Evolutionary conservation across 1,140 invertebrate genomes (phyloP).

Genomic region (Zaprionus lachaisei): DNA sequence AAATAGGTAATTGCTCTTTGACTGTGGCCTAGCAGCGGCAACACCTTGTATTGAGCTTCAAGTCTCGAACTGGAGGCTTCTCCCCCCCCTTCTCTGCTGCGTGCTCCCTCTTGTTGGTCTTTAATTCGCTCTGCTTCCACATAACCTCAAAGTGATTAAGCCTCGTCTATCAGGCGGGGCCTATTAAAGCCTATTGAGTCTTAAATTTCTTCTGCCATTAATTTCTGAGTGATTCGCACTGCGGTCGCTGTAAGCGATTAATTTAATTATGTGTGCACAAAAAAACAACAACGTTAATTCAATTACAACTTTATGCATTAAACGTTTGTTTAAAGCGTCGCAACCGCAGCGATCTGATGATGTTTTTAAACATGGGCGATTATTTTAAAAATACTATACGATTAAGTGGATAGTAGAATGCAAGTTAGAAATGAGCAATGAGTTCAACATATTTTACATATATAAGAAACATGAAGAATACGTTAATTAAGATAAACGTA

Average conservation of each 20-base stretch:
- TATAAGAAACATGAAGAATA: too few species aligned
- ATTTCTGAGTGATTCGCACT: conserved; percentile 15
- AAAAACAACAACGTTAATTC: conserved; percentile 22
- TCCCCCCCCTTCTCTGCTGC: neutral
- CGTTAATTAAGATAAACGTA: too few species aligned
- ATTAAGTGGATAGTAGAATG: too few species aligned
- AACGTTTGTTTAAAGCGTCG: conserved; percentile 10
- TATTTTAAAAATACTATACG: neutral
- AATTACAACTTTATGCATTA: conserved; percentile 16
- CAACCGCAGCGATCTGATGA: neutral
- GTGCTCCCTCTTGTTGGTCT: neutral
- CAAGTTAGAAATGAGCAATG: neutral
- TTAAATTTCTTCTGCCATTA: neutral
- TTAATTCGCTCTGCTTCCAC: conserved; percentile 20
- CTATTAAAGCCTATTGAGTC: neutral
- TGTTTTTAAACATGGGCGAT: neutral
- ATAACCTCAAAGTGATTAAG: conserved; percentile 5
- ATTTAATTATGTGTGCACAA: conserved; percentile 22
- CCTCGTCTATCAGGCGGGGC: neutral
- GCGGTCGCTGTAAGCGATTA: conserved; percentile 18
- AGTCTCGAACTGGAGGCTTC: neutral
- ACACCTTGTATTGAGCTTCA: neutral
- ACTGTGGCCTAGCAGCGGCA: conserved; percentile 20
- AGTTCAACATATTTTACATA: too few species aligned
- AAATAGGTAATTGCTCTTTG: conserved; percentile 73